Conservation (phyloP, 2,797 vertebrate species). For the Limnodromus scolopaceus region DNA sequence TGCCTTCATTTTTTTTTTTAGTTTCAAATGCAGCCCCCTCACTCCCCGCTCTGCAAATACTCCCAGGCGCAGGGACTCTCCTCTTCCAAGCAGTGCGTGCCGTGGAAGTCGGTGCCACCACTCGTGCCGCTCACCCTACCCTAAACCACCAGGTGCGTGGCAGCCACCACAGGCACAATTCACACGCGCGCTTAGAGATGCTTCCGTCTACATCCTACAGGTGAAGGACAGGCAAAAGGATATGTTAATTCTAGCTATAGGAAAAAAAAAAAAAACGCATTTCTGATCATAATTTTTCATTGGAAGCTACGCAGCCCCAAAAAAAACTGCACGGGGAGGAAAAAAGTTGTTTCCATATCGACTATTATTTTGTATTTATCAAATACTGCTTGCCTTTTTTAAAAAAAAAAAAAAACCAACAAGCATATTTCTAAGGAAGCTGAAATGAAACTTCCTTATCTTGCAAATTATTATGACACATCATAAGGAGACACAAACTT, state of each 20-base stretch:
- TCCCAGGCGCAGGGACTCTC: background rate
- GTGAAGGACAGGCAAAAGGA: background rate
- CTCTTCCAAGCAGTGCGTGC: background rate
- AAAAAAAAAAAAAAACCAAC: fast-evolving
- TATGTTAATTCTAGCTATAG: background rate
- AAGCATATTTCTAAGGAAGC: constrained; percentile 23
- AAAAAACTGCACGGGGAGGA: background rate
- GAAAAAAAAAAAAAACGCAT: fast-evolving
- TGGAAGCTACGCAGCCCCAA: background rate
- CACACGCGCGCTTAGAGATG: background rate
- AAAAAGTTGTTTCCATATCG: background rate
- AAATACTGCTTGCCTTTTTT: background rate
- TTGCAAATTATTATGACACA: background rate
- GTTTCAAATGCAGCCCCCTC: background rate
- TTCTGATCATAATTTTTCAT: background rate
- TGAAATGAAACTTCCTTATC: constrained; percentile 33
- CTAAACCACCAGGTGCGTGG: background rate
- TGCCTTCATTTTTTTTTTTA: background rate
- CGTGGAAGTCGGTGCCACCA: background rate
- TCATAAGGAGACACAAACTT: background rate
- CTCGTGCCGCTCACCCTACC: fast-evolving
- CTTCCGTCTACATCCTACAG: background rate
- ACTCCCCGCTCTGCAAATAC: background rate
- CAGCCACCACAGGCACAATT: background rate
- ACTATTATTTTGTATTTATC: background rate